Percentiles rank a stretch among this genome's conserved stretches.
Conservation (phyloP, 2,797 vertebrate genomes). For the Manis javanica region DNA sequence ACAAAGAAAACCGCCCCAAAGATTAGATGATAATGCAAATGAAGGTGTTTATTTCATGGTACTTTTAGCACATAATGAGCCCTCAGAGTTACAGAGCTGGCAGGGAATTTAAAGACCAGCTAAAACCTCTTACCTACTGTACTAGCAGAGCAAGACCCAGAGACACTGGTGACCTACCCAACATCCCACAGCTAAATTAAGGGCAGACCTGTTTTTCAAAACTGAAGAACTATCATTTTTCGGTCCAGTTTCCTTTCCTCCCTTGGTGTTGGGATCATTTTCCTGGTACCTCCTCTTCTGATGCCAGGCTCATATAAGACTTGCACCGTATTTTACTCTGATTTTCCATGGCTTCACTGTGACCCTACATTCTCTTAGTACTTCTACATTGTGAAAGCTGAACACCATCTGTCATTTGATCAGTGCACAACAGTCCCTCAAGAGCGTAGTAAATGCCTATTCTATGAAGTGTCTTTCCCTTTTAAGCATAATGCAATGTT, state of each 20-base stretch:
- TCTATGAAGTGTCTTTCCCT: conserved; percentile 59
- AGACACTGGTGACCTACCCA: neutral
- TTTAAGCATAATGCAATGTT: conserved; percentile 59
- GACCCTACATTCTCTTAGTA: conserved; percentile 65
- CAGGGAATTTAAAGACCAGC: neutral
- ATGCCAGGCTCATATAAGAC: conserved; percentile 42
- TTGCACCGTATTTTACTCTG: conserved; percentile 64
- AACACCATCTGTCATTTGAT: conserved; percentile 72
- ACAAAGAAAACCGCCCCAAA: neutral
- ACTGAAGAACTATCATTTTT: neutral
- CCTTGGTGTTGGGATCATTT: conserved; percentile 13
- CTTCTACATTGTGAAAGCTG: conserved; percentile 59
- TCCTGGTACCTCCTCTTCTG: conserved; percentile 26
- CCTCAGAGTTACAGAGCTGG: neutral
- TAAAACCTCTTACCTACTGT: neutral
- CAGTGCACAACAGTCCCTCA: conserved; percentile 33
- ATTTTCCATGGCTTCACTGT: conserved; percentile 49
- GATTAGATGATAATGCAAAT: neutral
- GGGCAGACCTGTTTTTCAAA: neutral
- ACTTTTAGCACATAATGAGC: neutral
- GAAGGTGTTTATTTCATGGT: neutral
- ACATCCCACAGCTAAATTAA: neutral
- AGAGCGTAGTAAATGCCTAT: conserved; percentile 70
- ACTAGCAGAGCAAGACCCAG: neutral
- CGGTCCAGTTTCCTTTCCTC: conserved; percentile 49